These are phyloP conservation scores for Hypercompe scribonia DNA, from an alignment of 2,888 invertebrate species.

Conservation along the genomic window DNA sequence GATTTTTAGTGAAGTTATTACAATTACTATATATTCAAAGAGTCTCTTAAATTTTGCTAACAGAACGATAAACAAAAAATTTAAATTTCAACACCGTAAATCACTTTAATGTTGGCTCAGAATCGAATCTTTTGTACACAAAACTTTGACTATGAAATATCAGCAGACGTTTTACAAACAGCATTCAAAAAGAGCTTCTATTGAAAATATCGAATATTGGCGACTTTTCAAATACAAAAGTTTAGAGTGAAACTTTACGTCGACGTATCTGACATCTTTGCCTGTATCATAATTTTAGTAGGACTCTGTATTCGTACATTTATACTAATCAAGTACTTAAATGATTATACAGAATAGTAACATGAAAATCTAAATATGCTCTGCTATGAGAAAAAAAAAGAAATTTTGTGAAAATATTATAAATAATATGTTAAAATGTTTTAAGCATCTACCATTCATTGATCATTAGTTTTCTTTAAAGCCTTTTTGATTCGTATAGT, in stretches of 20 bases:
- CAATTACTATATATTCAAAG: no score
- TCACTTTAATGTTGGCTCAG: conserved; percentile 58
- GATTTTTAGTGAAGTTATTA: not conserved
- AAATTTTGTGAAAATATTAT: no score
- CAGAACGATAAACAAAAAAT: conserved; percentile 37
- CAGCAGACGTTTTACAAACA: conserved; percentile 67
- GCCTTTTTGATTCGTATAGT: no score
- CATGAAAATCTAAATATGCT: no score
- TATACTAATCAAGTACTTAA: no score
- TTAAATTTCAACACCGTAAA: conserved; percentile 55
- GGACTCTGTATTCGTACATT: not conserved
- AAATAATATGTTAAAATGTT: no score
- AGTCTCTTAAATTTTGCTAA: conserved; percentile 25
- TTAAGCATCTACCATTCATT: no score
- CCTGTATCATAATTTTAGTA: conserved; percentile 12
- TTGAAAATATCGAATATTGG: conserved; percentile 70
- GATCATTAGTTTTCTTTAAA: no score
- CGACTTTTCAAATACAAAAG: conserved; percentile 59
- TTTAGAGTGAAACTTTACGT: conserved; percentile 59
- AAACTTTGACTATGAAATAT: conserved; percentile 68
- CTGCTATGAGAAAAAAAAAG: no score
- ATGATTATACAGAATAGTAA: no score
- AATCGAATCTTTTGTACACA: conserved; percentile 61
- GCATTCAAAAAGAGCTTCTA: conserved; percentile 66
- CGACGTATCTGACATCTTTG: conserved; percentile 38